Evolutionary conservation across 2,888 invertebrate species (phyloP), one percentile per base, ranked within the genome.

Genomic region (Rhagium mordax): DNA sequence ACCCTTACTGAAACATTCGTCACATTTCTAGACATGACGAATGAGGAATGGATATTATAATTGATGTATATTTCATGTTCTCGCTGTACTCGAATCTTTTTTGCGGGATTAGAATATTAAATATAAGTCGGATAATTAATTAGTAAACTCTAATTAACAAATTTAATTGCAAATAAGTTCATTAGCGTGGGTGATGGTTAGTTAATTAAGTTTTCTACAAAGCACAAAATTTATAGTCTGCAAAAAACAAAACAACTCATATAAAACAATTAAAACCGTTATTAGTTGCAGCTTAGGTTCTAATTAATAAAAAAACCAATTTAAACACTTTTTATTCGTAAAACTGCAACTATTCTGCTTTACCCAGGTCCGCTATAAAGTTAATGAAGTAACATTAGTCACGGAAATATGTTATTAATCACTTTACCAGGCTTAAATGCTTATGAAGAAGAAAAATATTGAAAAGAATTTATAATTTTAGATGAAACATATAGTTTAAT

Each of bases 131-230:
- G 5, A 2, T 41, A n/a, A 41, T 15, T 41, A 41, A 41, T 41
- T n/a, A 41, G 4, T 41, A 41, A 41, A 41, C 41, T 41, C n/a
- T 41, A n/a, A 41, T 41, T 41, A 13, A 41, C n/a, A n/a, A n/a
- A n/a, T 41, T 41, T 41, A 41, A 41, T 3, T 41, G 41, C 33
- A 33, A 33, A 13, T 41, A 41, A 41, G 41, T 41, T 41, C n/a
- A 41, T 41, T 41, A n/a, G n/a, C 33, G 41, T 15, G n/a, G n/a
- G 41, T n/a, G 41, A 41, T 41, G 41, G 41, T 20, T n/a, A 60
- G 60, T 60, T 41, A 61, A 61, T 61, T 61, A 61, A 61, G 47
- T 61, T 59, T 59, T 47, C 61, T 61, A 47, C 61, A 10, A 24
- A 29, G 21, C 8, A 33, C 18, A 21, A 15, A n/a, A 61, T 61